Evolutionary conservation across 2,797 vertebrate species (phyloP).

Genomic region (Octomys mimax): DNA sequence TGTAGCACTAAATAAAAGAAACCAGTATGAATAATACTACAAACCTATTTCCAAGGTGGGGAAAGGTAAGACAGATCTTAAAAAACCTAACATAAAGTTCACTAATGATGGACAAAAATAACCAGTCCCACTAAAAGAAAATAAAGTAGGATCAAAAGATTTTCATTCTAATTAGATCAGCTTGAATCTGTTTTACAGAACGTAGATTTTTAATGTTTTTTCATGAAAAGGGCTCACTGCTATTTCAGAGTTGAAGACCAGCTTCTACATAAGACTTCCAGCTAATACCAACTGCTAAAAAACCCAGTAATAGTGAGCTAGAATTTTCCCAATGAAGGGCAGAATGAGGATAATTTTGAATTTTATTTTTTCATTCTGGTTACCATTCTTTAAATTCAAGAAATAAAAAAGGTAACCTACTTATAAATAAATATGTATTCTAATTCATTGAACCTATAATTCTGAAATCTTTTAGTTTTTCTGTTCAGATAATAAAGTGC

Average conservation of each 20-base stretch:
- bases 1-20: constrained; percentile 17
- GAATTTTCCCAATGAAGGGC: neutral
- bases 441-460: constrained; percentile 15
- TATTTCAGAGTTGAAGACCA: neutral
- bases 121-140: constrained; percentile 32
- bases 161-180: neutral
- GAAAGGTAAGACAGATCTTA: neutral
- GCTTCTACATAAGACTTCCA: neutral
- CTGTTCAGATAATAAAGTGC: neutral
- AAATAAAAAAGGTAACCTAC: neutral
- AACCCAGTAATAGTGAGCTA: neutral
- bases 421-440: constrained; percentile 1
- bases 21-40: neutral
- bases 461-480: constrained; percentile 35
- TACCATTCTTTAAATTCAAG: constrained; percentile 44
- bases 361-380: constrained; percentile 17
- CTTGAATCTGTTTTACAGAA: neutral
- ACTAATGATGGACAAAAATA: neutral
- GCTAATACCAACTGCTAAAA: neutral
- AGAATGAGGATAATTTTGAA: neutral
- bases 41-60: neutral
- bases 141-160: constrained; percentile 12
- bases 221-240: neutral
- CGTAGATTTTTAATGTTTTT: neutral
- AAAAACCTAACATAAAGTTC: neutral